Percentiles rank a stretch among this genome's conserved stretches.
Conservation (phyloP, 1,140 invertebrate genomes). For the Drosophila bifasciata region DNA sequence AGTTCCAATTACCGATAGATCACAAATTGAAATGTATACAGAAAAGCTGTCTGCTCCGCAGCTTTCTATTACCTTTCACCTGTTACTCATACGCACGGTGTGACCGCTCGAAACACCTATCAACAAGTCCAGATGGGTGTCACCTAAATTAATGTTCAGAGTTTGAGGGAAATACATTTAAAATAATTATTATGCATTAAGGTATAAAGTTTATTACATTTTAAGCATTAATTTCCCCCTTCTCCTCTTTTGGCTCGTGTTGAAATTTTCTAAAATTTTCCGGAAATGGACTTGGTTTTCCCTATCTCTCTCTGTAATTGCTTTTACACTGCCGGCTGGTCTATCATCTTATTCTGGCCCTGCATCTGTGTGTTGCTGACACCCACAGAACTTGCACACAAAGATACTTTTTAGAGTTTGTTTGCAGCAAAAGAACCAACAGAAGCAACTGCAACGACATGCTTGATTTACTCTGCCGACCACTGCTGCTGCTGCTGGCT, state of each 20-base stretch:
- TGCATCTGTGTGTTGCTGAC: constrained; percentile 55
- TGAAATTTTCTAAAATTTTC: constrained; percentile 58
- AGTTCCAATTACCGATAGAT: too few species aligned
- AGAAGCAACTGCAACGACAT: constrained; percentile 49
- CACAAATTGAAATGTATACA: too few species aligned
- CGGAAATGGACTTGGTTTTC: constrained; percentile 17
- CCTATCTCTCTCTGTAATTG: constrained; percentile 56
- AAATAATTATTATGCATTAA: too few species aligned
- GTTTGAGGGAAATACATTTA: too few species aligned
- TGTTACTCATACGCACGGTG: too few species aligned
- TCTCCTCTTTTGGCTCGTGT: constrained; percentile 19
- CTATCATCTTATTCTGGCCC: constrained; percentile 33
- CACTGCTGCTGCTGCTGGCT: constrained; percentile 29
- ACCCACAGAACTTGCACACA: constrained; percentile 55
- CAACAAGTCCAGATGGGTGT: too few species aligned
- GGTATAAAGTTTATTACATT: constrained; percentile 48
- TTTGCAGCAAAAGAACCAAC: background rate
- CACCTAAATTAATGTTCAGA: too few species aligned
- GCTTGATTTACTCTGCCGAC: constrained; percentile 66
- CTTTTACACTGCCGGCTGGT: constrained; percentile 25
- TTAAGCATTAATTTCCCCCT: constrained; percentile 22
- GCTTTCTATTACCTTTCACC: too few species aligned
- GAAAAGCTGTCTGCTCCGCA: too few species aligned
- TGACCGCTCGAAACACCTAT: too few species aligned
- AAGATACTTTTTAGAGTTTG: background rate